phyloP scores from a whole-genome alignment of 2,888 invertebrate species.

The Callyntrura guangdongensis region DNA sequence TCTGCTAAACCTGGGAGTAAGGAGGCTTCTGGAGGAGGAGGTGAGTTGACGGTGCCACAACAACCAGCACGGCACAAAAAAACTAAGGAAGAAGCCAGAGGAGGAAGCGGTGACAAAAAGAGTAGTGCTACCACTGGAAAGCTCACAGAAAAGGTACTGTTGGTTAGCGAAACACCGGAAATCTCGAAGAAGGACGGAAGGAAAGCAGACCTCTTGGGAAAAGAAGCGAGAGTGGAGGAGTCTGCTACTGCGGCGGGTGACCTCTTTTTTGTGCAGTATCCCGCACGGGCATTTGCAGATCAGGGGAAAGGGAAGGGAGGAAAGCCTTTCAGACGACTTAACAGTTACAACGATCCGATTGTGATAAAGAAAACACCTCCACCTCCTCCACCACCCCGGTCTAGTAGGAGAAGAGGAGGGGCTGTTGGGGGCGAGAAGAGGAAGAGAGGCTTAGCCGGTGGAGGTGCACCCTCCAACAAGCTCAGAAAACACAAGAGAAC shows the following conservation, averaged over 20 bases:
- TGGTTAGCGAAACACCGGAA: too few species aligned
- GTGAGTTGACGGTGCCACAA: neutral
- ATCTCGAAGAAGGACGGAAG: neutral
- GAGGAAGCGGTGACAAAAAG: neutral
- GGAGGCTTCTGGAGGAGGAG: neutral
- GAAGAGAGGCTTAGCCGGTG: neutral
- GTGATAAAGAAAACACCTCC: slow-evolving; percentile 35
- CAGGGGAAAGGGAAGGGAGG: slow-evolving; percentile 27
- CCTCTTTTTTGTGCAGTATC: slow-evolving; percentile 69
- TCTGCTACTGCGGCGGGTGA: too few species aligned
- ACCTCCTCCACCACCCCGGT: neutral
- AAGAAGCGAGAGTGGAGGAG: neutral
- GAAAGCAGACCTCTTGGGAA: too few species aligned
- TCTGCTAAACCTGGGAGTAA: neutral
- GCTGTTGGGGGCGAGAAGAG: neutral
- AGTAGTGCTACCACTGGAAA: too few species aligned
- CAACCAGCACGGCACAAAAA: too few species aligned
- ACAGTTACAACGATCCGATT: slow-evolving; percentile 44
- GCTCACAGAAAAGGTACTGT: too few species aligned
- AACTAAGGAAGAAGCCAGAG: too few species aligned
- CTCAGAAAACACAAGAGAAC: neutral
- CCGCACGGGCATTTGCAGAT: slow-evolving; percentile 19
- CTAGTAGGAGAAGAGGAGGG: neutral
- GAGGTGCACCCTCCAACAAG: neutral
- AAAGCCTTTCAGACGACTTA: slow-evolving; percentile 16